Evolutionary conservation across 1,140 invertebrate genomes (phyloP).

Genomic region (Agrilus planipennis): DNA sequence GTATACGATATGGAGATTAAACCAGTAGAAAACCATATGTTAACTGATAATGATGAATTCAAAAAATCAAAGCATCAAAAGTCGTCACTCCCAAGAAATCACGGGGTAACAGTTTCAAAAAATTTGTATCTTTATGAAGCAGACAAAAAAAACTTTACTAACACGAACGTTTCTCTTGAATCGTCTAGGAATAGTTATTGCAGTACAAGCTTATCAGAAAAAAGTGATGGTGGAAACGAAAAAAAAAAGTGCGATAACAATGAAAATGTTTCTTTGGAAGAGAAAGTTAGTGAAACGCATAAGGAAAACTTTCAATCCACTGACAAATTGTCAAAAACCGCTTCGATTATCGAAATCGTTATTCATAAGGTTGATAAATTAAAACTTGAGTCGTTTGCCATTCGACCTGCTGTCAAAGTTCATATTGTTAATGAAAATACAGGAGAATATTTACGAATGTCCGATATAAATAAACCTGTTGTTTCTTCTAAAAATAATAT

Average conservation of each 20-base stretch:
- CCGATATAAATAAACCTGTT: slow-evolving; percentile 16
- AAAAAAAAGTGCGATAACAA: slow-evolving; percentile 5
- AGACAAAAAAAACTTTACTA: no score
- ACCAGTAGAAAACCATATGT: no score
- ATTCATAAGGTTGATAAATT: slow-evolving; percentile 20
- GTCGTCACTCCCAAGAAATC: no score
- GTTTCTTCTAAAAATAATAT: slow-evolving; percentile 18
- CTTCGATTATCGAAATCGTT: slow-evolving; percentile 17
- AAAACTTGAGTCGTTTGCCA: slow-evolving; percentile 16
- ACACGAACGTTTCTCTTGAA: background rate
- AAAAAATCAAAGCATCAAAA: no score
- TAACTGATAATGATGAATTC: no score
- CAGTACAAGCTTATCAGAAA: slow-evolving; percentile 1
- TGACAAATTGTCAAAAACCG: no score
- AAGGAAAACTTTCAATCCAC: slow-evolving; percentile 10
- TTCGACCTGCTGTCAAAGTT: slow-evolving; percentile 25
- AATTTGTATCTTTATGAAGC: no score
- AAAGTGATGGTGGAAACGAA: slow-evolving; percentile 7
- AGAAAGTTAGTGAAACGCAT: background rate
- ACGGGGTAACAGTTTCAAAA: no score
- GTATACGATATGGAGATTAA: no score
- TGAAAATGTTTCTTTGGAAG: slow-evolving; percentile 4
- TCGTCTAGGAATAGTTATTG: background rate
- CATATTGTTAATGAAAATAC: slow-evolving; percentile 21
- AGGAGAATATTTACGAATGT: slow-evolving; percentile 20